phyloP scores from a whole-genome alignment of 1,140 invertebrate species.

The Zaprionus ornatus region DNA sequence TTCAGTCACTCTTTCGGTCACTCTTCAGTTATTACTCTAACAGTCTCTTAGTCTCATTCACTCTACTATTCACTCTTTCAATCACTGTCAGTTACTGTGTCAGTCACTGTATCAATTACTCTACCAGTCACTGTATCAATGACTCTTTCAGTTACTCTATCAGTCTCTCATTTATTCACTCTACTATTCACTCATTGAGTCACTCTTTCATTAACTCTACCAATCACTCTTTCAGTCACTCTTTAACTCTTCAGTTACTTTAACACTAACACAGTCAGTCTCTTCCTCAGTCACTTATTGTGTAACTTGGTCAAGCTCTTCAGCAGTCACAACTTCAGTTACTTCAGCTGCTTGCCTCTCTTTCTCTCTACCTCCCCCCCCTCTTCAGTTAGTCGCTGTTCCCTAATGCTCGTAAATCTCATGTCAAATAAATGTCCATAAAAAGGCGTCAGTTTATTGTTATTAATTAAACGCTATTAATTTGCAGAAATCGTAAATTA shows the following conservation, averaged over 20 bases:
- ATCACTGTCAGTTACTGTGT: too few relatives aligned
- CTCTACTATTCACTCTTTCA: background rate
- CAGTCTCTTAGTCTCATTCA: background rate
- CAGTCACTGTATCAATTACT: background rate
- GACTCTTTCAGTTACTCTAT: too few relatives aligned
- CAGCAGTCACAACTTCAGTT: background rate
- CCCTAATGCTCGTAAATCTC: conserved; percentile 63
- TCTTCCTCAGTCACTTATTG: background rate
- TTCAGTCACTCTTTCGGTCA: too few relatives aligned
- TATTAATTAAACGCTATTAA: conserved; percentile 83
- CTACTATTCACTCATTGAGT: too few relatives aligned
- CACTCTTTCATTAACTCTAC: background rate
- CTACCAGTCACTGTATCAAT: too few relatives aligned
- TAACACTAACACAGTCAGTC: background rate
- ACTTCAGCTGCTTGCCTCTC: conserved; percentile 1
- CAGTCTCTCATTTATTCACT: too few relatives aligned
- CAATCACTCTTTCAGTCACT: background rate
- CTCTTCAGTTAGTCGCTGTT: background rate
- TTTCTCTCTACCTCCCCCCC: background rate
- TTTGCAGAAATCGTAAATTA: conserved; percentile 83
- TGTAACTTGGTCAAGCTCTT: background rate
- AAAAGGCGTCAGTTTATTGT: conserved; percentile 82
- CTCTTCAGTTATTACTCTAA: too few relatives aligned
- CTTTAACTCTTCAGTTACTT: background rate
- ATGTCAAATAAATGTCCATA: conserved; percentile 78